These are phyloP conservation scores for Lysiphlebus fabarum DNA, from an alignment of 1,140 invertebrate genomes.

Conservation along the genomic window DNA sequence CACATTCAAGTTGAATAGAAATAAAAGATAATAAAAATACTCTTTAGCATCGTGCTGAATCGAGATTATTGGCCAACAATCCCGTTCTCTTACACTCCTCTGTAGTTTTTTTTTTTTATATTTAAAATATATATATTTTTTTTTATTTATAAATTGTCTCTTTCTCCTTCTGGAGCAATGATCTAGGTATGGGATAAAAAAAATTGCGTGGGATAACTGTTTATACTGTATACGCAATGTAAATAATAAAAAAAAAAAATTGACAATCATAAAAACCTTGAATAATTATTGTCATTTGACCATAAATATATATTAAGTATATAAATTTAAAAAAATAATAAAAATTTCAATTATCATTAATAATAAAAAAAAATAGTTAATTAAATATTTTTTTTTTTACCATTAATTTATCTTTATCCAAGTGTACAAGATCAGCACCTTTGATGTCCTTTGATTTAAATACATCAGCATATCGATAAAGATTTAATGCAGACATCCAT, in stretches of 20 bases:
- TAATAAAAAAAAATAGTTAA: neutral
- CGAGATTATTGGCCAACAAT: neutral
- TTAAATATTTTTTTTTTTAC: constrained; percentile 54
- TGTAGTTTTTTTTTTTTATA: neutral
- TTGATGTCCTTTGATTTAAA: constrained; percentile 73
- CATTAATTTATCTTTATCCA: constrained; percentile 70
- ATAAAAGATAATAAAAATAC: no score
- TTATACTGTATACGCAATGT: neutral
- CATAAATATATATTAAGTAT: no score
- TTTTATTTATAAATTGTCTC: no score
- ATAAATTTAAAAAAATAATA: neutral
- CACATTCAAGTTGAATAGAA: neutral
- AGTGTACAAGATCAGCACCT: constrained; percentile 63
- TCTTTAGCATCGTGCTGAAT: no score
- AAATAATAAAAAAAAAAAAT: constrained; percentile 14
- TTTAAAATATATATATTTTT: no score
- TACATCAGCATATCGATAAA: constrained; percentile 69
- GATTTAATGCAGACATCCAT: constrained; percentile 73
- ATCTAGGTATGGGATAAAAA: no score
- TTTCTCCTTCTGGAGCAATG: no score
- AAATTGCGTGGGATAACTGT: no score
- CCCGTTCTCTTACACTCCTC: neutral
- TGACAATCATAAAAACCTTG: constrained; percentile 10
- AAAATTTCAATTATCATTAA: neutral
- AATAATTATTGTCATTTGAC: no score